Percentiles rank a stretch among this genome's conserved stretches.
Evolutionary conservation across 2,888 invertebrate genomes (phyloP).

Genomic region (Nematopogon swammerdamellus): DNA sequence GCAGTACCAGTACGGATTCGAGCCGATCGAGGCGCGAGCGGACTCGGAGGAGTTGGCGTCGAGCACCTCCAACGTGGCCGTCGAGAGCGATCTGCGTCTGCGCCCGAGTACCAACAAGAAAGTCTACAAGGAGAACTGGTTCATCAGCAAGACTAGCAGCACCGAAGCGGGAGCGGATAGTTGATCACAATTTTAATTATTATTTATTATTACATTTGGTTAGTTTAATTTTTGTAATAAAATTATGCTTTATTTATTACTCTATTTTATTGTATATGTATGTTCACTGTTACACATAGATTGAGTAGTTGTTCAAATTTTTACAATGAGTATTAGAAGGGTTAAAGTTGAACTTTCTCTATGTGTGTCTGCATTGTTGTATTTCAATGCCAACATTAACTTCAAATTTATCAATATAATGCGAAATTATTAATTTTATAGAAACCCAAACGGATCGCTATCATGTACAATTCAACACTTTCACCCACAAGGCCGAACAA

Average conservation of each 20-base stretch:
- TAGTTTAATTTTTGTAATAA: no score
- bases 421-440: no score
- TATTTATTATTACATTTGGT: conserved; percentile 28
- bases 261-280: conserved; percentile 2
- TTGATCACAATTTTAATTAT: conserved; percentile 28
- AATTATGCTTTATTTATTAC: no score
- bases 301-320: no score
- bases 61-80: conserved; percentile 38
- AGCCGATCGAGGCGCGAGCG: conserved; percentile 34
- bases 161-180: conserved; percentile 32
- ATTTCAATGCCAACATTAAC: no score
- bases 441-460: no score
- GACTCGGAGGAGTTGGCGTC: conserved; percentile 41
- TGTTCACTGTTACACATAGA: no score
- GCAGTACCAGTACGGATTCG: conserved; percentile 48
- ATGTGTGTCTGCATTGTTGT: no score
- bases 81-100: conserved; percentile 30
- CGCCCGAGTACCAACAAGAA: conserved; percentile 40
- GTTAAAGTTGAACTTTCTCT: no score
- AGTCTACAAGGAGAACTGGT: conserved; percentile 45
- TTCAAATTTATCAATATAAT: no score
- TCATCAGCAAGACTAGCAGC: conserved; percentile 42
- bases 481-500: conserved; percentile 5
- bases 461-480: conserved; percentile 7
- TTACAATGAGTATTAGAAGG: no score